Evolutionary conservation across 2,113 vertebrate genomes (phyloP).

Genomic region (Platichthys stellatus): DNA sequence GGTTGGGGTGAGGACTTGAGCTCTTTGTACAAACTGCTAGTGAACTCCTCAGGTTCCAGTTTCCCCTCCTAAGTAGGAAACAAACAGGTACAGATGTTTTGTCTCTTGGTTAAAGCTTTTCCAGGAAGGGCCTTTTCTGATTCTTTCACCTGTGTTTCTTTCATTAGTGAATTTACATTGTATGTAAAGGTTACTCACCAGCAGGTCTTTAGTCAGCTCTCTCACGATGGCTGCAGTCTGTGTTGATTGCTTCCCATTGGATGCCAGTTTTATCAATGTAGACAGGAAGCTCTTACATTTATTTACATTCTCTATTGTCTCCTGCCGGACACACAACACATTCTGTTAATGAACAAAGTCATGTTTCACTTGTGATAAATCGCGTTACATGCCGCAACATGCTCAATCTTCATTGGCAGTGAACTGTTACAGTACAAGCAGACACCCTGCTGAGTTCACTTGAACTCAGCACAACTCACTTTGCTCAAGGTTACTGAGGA

Average conservation of each 20-base stretch:
- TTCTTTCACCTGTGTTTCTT: too few species aligned
- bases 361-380: not conserved
- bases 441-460: not conserved
- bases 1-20: slow-evolving; percentile 98
- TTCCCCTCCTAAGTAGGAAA: slow-evolving; percentile 87
- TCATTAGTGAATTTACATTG: not conserved
- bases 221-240: slow-evolving; percentile 95
- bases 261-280: slow-evolving; percentile 97
- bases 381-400: not conserved
- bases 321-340: slow-evolving; percentile 75
- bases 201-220: slow-evolving; percentile 92
- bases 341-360: not conserved
- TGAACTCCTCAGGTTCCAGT: slow-evolving; percentile 98
- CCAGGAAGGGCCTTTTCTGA: not conserved
- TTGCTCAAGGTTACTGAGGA: slow-evolving; percentile 89
- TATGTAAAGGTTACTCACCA: slow-evolving; percentile 85
- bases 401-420: not conserved
- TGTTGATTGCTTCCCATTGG: slow-evolving; percentile 92
- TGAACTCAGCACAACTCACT: slow-evolving; percentile 47
- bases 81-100: not conserved
- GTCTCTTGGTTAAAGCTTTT: not conserved
- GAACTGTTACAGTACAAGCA: not conserved
- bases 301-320: slow-evolving; percentile 99
- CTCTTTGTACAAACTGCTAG: slow-evolving; percentile 95
- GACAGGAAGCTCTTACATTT: slow-evolving; percentile 99